Base-by-base conservation (phyloP, 2,888 invertebrate species). In the Polyploca ridens region DNA sequence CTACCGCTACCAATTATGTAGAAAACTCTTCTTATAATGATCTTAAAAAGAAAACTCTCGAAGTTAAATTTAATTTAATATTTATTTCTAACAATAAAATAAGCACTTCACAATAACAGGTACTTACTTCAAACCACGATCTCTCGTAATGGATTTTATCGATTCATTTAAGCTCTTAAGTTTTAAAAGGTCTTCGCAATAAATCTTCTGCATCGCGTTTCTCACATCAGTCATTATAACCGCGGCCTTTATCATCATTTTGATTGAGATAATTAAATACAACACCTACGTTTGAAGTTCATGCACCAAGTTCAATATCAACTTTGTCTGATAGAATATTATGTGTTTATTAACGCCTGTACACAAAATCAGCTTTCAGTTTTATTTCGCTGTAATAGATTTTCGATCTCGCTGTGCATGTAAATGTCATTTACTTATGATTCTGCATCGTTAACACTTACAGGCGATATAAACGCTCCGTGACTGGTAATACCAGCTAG, bases 151-250 rank as follows among this genome's bases (percentile, higher is more conserved):
- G 69, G 68, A 70, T 67, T 71, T 68, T 69, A 63, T 63, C 66
- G 66, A 67, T 65, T 65, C 65, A 71, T 66, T 69, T 66, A 69
- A 69, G 67, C 69, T 71, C 64, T 65, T 69, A 68, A 65, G 69
- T 72, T 71, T 72, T 68, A 71, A 69, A 66, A 65, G 68, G 69
- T 69, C 65, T 69, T 59, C 62, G 63, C 69, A 41, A 72, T 74
- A 72, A 74, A 74, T 72, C 71, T 72, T 69, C 58, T 64, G 65
- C 59, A 66, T 67, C 64, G 69, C 67, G 70, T 74, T 69, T 74
- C 70, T 69, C 33, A 10, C 19, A 8, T 54, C 54, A 19, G 5
- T 54, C 19, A 54, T 54, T 54, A 3, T 54, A 54, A 19, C 19
- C 8, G 54, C 10, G 19, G 19, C n/a, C 10, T 7, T 54, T n/a